These are phyloP conservation scores for Scaptomyza pallida DNA, from an alignment of 1,140 invertebrate genomes.

Conservation along the genomic window DNA sequence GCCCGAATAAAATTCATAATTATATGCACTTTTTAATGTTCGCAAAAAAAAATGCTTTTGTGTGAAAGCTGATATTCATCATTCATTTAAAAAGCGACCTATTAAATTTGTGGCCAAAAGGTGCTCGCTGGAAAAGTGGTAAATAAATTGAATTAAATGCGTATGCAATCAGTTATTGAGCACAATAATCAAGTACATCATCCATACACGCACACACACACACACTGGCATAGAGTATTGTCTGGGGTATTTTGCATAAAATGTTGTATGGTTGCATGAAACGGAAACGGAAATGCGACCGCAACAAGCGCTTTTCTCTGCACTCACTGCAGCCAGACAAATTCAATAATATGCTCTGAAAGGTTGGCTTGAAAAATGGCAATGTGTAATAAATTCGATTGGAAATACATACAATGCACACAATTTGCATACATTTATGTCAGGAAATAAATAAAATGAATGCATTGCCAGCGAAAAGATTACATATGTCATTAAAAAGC, in stretches of 20 bases:
- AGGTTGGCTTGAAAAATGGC: not conserved
- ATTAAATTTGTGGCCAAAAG: conserved; percentile 57
- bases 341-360: conserved; percentile 50
- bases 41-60: too few relatives aligned
- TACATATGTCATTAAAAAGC: not conserved
- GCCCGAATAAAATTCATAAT: too few relatives aligned
- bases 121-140: conserved; percentile 19
- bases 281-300: conserved; percentile 70
- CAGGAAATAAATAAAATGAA: conserved; percentile 36
- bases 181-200: conserved; percentile 19
- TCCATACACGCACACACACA: not conserved
- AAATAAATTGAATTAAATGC: conserved; percentile 73
- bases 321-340: conserved; percentile 28
- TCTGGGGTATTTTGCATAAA: conserved; percentile 42
- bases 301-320: conserved; percentile 22
- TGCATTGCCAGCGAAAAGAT: conserved; percentile 13
- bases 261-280: conserved; percentile 39
- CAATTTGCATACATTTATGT: conserved; percentile 48
- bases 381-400: conserved; percentile 27
- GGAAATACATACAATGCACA: conserved; percentile 38
- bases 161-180: conserved; percentile 58
- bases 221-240: not conserved
- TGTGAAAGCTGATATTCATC: conserved; percentile 15
- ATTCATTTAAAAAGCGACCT: conserved; percentile 47
- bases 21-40: too few relatives aligned